These are phyloP conservation scores for Melanerpes formicivorus DNA, from an alignment of 2,113 vertebrate genomes.

Conservation along the genomic window DNA sequence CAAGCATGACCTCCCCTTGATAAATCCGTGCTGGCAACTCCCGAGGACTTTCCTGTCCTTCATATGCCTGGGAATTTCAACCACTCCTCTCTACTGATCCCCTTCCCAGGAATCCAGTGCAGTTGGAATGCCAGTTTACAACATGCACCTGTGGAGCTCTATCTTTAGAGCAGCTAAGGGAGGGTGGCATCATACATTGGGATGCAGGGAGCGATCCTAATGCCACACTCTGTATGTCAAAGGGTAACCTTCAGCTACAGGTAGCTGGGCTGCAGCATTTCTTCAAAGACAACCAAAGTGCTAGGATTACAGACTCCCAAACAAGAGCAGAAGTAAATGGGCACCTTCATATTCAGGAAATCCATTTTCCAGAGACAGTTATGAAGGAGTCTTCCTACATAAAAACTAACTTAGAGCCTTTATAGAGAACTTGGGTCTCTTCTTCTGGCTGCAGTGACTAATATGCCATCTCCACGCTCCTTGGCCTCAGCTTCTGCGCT, in stretches of 20 bases:
- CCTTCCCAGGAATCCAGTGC: background rate
- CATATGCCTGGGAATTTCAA: background rate
- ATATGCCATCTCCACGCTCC: background rate
- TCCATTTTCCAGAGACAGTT: background rate
- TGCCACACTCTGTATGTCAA: background rate
- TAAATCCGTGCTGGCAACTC: background rate
- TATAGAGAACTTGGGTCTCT: background rate
- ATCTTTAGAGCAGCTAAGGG: background rate
- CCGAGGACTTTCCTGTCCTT: background rate
- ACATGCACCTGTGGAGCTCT: background rate
- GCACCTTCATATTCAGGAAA: background rate
- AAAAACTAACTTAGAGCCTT: background rate
- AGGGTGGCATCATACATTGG: background rate
- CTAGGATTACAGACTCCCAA: background rate
- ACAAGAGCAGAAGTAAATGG: background rate
- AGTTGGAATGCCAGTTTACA: background rate
- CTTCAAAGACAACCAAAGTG: background rate
- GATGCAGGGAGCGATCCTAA: background rate
- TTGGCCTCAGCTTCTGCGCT: background rate
- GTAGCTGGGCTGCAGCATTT: background rate
- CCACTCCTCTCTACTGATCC: background rate
- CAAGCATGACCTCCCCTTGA: background rate
- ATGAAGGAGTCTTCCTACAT: background rate
- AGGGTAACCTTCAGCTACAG: background rate
- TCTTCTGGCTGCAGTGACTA: background rate